phyloP scores from a whole-genome alignment of 2,888 invertebrate species.

The Bellardia bayeri region DNA sequence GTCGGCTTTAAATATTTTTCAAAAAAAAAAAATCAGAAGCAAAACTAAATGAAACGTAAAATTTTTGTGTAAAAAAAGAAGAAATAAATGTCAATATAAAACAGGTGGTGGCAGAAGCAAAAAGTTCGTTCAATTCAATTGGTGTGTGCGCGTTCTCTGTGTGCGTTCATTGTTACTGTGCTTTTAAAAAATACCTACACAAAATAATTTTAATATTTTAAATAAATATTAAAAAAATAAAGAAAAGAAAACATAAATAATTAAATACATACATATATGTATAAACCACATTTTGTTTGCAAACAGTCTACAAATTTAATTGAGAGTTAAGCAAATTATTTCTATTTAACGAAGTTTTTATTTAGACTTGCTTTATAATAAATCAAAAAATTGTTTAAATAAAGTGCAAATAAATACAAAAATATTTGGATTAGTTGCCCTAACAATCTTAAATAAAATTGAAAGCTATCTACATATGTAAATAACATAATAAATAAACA shows the following conservation, averaged over 20 bases:
- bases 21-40: slow-evolving; percentile 4
- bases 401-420: not conserved
- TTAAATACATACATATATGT: not conserved
- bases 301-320: slow-evolving; percentile 10
- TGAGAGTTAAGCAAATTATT: slow-evolving; percentile 31
- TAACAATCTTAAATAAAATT: no score
- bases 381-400: not conserved
- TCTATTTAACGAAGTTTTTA: not conserved
- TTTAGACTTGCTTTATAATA: not conserved
- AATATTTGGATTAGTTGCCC: no score
- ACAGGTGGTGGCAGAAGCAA: not conserved
- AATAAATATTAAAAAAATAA: slow-evolving; percentile 16
- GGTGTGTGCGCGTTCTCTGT: no score
- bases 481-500: no score
- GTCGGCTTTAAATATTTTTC: not conserved
- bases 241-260: not conserved
- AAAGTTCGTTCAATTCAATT: no score
- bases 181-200: slow-evolving; percentile 16
- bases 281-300: slow-evolving; percentile 7
- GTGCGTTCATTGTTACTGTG: no score
- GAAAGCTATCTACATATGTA: no score
- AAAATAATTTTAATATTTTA: slow-evolving; percentile 1
- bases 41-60: not conserved
- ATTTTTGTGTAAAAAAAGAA: not conserved
- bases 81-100: slow-evolving; percentile 14